Percentiles rank a stretch among this genome's conserved stretches.
phyloP scores from a whole-genome alignment of 2,113 vertebrate species.

The Xenopus borealis region DNA sequence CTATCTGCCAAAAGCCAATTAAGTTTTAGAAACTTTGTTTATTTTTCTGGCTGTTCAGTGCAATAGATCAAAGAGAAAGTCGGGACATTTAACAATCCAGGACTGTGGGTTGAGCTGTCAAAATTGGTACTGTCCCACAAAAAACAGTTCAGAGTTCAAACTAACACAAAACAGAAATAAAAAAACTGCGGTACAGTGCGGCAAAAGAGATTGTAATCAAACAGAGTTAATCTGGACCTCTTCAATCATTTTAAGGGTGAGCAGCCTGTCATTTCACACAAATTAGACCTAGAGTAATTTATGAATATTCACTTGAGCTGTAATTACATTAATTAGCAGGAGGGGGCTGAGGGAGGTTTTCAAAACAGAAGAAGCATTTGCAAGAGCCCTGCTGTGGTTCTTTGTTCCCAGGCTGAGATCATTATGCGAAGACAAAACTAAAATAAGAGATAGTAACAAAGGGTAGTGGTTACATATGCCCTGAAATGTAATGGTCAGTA shows the following conservation, averaged over 20 bases:
- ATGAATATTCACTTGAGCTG: slow-evolving; percentile 77
- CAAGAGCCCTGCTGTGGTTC: slow-evolving; percentile 52
- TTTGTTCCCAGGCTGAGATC: slow-evolving; percentile 64
- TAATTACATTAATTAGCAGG: slow-evolving; percentile 65
- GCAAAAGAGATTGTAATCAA: slow-evolving; percentile 68
- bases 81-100: too few relatives aligned
- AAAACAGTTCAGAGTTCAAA: too few relatives aligned
- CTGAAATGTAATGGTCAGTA: too few relatives aligned
- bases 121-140: too few relatives aligned
- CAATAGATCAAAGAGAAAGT: too few relatives aligned
- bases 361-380: slow-evolving; percentile 53
- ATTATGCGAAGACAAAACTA: neutral
- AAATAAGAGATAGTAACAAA: too few relatives aligned
- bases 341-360: slow-evolving; percentile 41
- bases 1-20: too few relatives aligned
- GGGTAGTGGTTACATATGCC: too few relatives aligned
- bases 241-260: slow-evolving; percentile 63
- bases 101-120: too few relatives aligned
- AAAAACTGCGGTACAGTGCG: slow-evolving; percentile 4
- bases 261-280: slow-evolving; percentile 72
- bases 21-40: too few relatives aligned
- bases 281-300: slow-evolving; percentile 70
- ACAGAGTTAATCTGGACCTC: slow-evolving; percentile 66
- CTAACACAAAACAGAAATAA: too few relatives aligned
- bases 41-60: too few relatives aligned